Conservation (phyloP, 2,113 vertebrate genomes). For the Pseudolaguvia tuberculata region DNA sequence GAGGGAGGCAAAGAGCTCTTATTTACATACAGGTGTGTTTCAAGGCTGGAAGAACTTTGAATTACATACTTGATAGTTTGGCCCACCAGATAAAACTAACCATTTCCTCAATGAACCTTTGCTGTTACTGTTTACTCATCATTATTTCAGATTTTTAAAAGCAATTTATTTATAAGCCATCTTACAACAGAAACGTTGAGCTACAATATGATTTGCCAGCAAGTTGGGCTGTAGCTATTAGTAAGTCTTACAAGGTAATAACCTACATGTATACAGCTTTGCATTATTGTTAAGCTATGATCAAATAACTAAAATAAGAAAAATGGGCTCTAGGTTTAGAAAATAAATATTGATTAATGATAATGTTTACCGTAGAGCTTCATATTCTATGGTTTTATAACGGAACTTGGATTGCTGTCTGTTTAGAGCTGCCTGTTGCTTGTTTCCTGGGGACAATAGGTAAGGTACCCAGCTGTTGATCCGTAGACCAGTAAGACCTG, state of each 20-base stretch:
- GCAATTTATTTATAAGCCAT: not conserved
- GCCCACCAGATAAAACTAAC: not conserved
- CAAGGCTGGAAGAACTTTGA: constrained; percentile 11
- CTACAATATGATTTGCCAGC: not conserved
- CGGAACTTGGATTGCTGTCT: too few relatives aligned
- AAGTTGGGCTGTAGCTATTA: not conserved
- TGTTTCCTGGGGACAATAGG: too few relatives aligned
- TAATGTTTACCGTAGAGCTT: too few relatives aligned
- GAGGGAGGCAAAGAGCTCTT: constrained; percentile 24
- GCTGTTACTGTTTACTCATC: not conserved
- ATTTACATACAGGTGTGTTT: constrained; percentile 42
- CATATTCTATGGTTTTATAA: too few relatives aligned
- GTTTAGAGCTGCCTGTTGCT: too few relatives aligned
- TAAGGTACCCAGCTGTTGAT: too few relatives aligned
- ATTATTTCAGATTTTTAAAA: constrained; percentile 16
- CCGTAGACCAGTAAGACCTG: too few relatives aligned
- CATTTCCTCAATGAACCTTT: constrained; percentile 8
- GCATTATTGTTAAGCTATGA: not conserved
- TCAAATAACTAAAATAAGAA: too few relatives aligned
- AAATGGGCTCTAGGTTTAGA: too few relatives aligned
- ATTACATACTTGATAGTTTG: constrained; percentile 21
- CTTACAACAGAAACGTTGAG: not conserved
- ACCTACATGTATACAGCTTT: not conserved
- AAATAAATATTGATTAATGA: too few relatives aligned
- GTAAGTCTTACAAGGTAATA: not conserved